Base-by-base conservation (phyloP, 2,888 invertebrate genomes). In the Synergus itoensis region DNA sequence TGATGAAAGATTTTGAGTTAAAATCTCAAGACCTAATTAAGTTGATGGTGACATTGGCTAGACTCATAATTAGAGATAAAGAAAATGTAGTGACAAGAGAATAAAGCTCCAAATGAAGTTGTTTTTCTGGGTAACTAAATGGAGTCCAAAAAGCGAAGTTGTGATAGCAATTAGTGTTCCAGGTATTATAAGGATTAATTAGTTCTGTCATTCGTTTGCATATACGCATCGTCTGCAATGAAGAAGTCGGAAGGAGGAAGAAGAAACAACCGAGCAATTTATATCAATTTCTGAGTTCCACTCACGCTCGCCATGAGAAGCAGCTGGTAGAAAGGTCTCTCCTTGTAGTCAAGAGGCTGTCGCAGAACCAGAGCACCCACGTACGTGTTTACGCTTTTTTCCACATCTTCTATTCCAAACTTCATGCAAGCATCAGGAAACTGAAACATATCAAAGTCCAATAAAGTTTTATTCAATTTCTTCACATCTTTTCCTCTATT, bases 301-400 rank as follows among this genome's bases (percentile, higher is more conserved):
- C 95, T 95, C 92, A 97, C 97, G 82, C 95, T 95, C 60, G 97
- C 97, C 86, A 94, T 94, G 21, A 98, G 93, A 80, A 95, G 94
- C 84, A 98, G 95, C 89, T 96, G 96, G 90, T 96, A 97, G 88
- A 96, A 95, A 90, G 96, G 96, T 84, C 95, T 94, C 81, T 95
- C 94, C 85, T 96, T 95, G 91, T 97, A 98, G 92, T 97, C 95
- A 80, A 98, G 93, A 16, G 94, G 94, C 84, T 94, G 94, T 84
- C 93, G 94, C 78, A 98, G 93, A 77, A 96, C 94, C 80, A 98
- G 92, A 1, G 95, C 95, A 1, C 97, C 98, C n/a, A 93, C 93
- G 88, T 96, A 95, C 77, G 94, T 93, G 86, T 95, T 95, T 60
- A 96, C 95, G 57, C 95, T 94, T 0, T 95, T 94, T 85, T 94